phyloP scores from a whole-genome alignment of 1,140 invertebrate genomes.

The Neotoxoptera formosana region DNA sequence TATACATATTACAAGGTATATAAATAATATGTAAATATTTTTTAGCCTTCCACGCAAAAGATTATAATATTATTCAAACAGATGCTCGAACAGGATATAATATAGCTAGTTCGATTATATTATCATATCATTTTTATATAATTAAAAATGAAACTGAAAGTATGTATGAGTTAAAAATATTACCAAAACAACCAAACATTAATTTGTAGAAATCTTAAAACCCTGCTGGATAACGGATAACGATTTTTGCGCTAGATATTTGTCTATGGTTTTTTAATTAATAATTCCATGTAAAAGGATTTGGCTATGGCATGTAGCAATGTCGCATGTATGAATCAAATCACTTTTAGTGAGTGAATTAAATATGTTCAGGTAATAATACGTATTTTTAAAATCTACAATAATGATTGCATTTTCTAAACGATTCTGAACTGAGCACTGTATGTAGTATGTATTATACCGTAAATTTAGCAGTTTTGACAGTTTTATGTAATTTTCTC shows the following conservation, averaged over 20 bases:
- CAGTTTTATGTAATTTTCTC: conserved; percentile 3
- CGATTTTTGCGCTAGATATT: not conserved
- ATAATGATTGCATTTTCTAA: not conserved
- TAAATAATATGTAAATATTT: conserved; percentile 12
- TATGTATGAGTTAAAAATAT: not conserved
- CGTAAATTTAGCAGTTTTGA: not conserved
- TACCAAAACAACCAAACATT: not conserved
- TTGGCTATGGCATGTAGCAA: not conserved
- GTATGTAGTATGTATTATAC: not conserved
- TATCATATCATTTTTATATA: not conserved
- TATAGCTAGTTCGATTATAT: not conserved
- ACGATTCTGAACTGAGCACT: not conserved
- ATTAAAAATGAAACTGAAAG: not conserved
- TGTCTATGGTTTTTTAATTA: not conserved
- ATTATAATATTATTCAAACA: conserved; percentile 11
- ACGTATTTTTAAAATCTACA: not conserved
- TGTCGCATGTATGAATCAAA: not conserved
- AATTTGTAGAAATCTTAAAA: not conserved
- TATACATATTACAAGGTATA: not conserved
- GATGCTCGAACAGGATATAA: not conserved
- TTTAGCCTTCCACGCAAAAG: not conserved
- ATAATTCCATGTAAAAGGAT: not conserved
- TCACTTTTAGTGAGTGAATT: not conserved
- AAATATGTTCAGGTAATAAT: not conserved
- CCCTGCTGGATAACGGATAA: not conserved